phyloP scores from a whole-genome alignment of 2,113 vertebrate genomes.

The Sceloporus undulatus region DNA sequence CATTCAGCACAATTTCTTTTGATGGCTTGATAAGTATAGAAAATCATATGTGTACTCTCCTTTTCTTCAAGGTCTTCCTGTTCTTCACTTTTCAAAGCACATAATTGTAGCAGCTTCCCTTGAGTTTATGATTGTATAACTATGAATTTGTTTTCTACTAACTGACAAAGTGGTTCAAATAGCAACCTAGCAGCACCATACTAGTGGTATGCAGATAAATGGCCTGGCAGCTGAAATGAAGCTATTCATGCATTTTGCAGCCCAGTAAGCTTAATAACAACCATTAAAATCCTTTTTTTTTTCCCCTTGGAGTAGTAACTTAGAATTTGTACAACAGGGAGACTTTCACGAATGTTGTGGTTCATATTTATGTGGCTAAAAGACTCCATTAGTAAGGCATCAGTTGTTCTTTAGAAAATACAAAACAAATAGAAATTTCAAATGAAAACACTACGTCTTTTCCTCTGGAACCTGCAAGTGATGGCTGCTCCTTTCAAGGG shows the following conservation, averaged over 20 bases:
- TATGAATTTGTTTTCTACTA: slow-evolving; percentile 49
- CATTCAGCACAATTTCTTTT: slow-evolving; percentile 35
- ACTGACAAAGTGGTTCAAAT: slow-evolving; percentile 55
- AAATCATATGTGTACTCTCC: slow-evolving; percentile 14
- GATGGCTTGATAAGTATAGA: slow-evolving; percentile 7
- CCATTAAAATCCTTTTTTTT: slow-evolving; percentile 5
- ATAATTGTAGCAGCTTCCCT: slow-evolving; percentile 13
- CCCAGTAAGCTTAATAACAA: slow-evolving; percentile 51
- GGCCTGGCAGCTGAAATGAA: slow-evolving; percentile 55
- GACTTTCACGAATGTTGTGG: slow-evolving; percentile 10
- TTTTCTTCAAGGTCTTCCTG: slow-evolving; percentile 35
- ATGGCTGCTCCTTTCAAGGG: slow-evolving; percentile 16
- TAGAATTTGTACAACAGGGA: slow-evolving; percentile 26
- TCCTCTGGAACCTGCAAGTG: not conserved
- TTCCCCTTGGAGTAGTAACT: not conserved
- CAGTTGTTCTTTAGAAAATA: slow-evolving; percentile 22
- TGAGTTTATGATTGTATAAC: slow-evolving; percentile 38
- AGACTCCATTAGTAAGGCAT: not conserved
- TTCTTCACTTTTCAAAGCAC: slow-evolving; percentile 28
- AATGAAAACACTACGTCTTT: slow-evolving; percentile 1
- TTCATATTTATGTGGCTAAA: slow-evolving; percentile 7
- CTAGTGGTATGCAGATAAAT: slow-evolving; percentile 39
- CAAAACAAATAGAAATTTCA: slow-evolving; percentile 48
- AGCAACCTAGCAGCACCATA: slow-evolving; percentile 47
- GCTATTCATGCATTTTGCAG: slow-evolving; percentile 58